A percentile compares a stretch with the other conserved stretches of the same genome.
phyloP scores from a whole-genome alignment of 2,888 invertebrate species.

The Julus scandinavius region DNA sequence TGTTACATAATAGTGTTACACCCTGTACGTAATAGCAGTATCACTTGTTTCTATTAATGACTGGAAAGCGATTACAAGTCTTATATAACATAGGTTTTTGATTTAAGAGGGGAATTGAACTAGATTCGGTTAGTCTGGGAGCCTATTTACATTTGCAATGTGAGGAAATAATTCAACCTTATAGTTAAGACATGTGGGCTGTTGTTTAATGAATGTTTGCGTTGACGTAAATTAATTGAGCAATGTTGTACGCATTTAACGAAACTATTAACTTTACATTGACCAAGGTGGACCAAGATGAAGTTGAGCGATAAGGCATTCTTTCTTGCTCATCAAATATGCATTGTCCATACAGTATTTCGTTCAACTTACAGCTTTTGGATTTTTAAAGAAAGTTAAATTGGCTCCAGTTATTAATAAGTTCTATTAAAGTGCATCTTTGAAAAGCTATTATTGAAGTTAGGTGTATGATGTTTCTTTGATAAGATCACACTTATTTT shows the following conservation, averaged over 20 bases:
- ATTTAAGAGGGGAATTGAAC: conserved; percentile 17
- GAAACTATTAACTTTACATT: neutral
- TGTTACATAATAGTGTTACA: neutral
- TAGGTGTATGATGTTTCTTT: too few relatives aligned
- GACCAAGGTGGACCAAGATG: neutral
- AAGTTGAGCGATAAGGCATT: too few relatives aligned
- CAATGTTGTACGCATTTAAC: neutral
- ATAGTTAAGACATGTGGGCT: conserved; percentile 12
- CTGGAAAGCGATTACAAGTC: neutral
- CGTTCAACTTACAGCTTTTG: too few relatives aligned
- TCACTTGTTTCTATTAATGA: neutral
- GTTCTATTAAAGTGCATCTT: too few relatives aligned
- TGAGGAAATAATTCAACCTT: neutral
- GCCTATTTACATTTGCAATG: conserved; percentile 8
- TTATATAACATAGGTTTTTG: neutral
- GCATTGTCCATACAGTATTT: too few relatives aligned
- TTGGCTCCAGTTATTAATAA: neutral
- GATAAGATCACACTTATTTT: neutral
- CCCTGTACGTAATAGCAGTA: neutral
- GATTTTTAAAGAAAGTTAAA: too few relatives aligned
- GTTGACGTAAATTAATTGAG: conserved; percentile 21
- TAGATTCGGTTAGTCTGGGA: neutral
- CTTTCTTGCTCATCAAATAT: too few relatives aligned
- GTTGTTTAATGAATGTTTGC: neutral
- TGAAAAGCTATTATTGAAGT: too few relatives aligned